Conservation (phyloP, 2,888 invertebrate species). For the Sarcophaga caerulescens region DNA sequence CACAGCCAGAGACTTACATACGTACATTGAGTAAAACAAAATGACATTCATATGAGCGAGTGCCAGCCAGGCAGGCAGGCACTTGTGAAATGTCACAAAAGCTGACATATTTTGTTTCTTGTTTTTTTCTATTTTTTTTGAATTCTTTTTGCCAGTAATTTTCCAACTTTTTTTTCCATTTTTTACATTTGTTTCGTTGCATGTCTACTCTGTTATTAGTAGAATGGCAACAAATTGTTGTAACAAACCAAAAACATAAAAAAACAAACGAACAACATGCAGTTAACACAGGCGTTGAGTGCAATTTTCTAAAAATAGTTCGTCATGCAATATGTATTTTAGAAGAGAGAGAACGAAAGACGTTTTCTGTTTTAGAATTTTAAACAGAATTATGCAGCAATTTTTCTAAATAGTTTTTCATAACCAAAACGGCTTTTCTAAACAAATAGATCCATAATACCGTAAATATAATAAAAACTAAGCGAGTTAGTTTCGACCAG, state of each 20-base stretch:
- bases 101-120: neutral
- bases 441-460: too few relatives aligned
- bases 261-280: neutral
- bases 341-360: too few relatives aligned
- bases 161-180: too few relatives aligned
- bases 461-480: too few relatives aligned
- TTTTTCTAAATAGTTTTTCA: too few relatives aligned
- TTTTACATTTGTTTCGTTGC: neutral
- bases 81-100: neutral
- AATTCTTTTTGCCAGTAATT: too few relatives aligned
- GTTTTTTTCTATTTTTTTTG: neutral
- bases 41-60: neutral
- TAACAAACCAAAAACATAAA: neutral
- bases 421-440: too few relatives aligned
- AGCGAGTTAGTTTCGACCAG: too few relatives aligned
- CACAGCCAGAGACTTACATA: neutral
- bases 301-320: too few relatives aligned
- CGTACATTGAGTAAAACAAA: neutral
- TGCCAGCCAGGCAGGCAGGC: neutral
- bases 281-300: neutral
- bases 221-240: neutral
- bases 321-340: too few relatives aligned
- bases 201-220: constrained; percentile 11
- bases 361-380: too few relatives aligned
- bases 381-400: too few relatives aligned